Evolutionary conservation across 2,797 vertebrate genomes (phyloP).

Genomic region (Nyctalus aviator): DNA sequence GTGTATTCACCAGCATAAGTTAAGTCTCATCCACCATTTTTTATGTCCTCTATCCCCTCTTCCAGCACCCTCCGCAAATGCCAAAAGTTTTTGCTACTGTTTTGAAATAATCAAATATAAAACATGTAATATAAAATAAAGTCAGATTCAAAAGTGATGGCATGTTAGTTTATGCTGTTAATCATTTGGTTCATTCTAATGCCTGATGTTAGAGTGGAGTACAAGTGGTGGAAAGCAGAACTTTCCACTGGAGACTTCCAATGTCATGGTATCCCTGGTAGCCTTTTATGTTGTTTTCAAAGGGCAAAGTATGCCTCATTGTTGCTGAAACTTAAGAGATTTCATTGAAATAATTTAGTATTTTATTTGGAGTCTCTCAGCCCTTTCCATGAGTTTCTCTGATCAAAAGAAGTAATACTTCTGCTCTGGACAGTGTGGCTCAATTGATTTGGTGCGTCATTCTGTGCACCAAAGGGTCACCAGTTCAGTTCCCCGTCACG

Average conservation of each 20-base stretch:
- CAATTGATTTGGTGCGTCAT: not conserved
- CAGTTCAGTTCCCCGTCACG: no score
- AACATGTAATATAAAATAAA: conserved; percentile 46
- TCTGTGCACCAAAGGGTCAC: no score
- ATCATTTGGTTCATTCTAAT: conserved; percentile 25
- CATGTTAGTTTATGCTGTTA: not conserved
- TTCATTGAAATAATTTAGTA: not conserved
- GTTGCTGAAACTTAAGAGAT: conserved; percentile 16
- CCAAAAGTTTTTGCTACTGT: conserved; percentile 5
- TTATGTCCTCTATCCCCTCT: no score
- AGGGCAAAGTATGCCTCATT: not conserved
- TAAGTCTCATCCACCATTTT: no score
- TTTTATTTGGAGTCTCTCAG: conserved; percentile 6
- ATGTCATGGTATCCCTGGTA: not conserved
- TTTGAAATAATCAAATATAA: conserved; percentile 39
- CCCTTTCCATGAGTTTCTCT: conserved; percentile 42
- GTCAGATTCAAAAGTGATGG: not conserved
- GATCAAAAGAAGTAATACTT: conserved; percentile 40
- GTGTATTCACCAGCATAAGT: no score
- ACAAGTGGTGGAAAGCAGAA: not conserved
- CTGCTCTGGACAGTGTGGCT: no score
- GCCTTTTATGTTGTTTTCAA: not conserved
- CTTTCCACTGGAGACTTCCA: not conserved
- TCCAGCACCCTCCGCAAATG: not conserved
- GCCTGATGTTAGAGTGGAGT: not conserved